These are phyloP conservation scores for Aricia artaxerxes DNA, from an alignment of 2,888 invertebrate genomes.

Conservation along the genomic window DNA sequence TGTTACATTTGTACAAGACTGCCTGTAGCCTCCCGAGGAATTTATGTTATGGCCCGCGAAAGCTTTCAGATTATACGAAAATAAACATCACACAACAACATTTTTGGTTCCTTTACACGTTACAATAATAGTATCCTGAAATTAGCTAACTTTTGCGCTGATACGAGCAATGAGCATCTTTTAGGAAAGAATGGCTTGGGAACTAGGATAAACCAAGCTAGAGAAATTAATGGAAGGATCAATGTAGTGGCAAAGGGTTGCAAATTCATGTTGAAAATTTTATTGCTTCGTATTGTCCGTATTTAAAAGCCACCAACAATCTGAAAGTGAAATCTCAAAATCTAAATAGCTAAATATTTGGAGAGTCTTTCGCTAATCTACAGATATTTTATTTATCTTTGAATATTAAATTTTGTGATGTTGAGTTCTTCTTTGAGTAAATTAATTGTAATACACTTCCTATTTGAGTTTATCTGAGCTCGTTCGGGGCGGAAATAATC, in stretches of 20 bases:
- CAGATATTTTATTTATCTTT: background rate
- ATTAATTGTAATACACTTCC: background rate
- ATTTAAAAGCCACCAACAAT: too few species aligned
- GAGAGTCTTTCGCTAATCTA: too few species aligned
- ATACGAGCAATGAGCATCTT: too few species aligned
- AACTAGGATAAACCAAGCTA: too few species aligned
- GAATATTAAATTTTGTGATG: background rate
- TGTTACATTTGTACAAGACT: conserved; percentile 9
- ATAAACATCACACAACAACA: background rate
- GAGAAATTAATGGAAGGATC: too few species aligned
- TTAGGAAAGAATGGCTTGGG: too few species aligned
- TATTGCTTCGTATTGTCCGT: too few species aligned
- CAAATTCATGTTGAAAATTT: too few species aligned
- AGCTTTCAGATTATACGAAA: conserved; percentile 7
- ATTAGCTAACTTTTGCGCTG: too few species aligned
- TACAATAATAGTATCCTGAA: background rate
- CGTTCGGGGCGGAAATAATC: conserved; percentile 15
- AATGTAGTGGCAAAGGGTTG: too few species aligned
- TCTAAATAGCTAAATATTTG: too few species aligned
- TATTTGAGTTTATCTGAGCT: conserved; percentile 7
- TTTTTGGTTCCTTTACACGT: background rate
- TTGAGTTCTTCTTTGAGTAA: background rate
- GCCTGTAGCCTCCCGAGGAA: background rate
- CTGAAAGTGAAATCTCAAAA: too few species aligned
- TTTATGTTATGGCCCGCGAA: conserved; percentile 9